Base-by-base conservation (phyloP, 2,797 vertebrate genomes). In the Gallinago solitaria region DNA sequence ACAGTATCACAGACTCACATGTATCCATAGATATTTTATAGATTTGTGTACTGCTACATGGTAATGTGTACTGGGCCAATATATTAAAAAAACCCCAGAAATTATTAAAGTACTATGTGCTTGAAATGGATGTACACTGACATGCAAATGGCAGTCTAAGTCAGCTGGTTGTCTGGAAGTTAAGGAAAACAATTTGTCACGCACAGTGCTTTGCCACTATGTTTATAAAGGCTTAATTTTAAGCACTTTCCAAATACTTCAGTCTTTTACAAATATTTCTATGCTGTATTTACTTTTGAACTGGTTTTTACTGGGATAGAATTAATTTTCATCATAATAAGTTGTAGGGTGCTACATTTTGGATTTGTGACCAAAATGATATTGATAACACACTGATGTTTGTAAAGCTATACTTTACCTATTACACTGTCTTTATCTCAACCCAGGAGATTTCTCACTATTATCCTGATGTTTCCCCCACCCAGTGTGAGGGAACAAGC, bases 141-240 rank as follows among this genome's bases (percentile, higher is more conserved):
- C 57, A 80, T 86, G 71, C 57, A 96, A 91, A 92, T 79, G n/a
- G 8, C 20, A 93, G 87, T 91, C 65, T 86, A 60, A 96, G 65
- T 15, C 35, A 94, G 27, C 9, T 78, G 25, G 87, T 33, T 91
- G 74, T 23, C 71, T 90, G 79, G 21, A 53, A 67, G 56, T 15
- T 92, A 84, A 95, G 80, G 57, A 64, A 94, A 84, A 28, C 28
- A 75, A 86, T 83, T 95, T 92, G 39, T 83, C 85, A 77, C 45
- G 64, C 24, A 54, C 9, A 25, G 15, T 90, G 23, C 37, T 54
- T 87, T 94, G 32, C 16, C 45, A 67, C 20, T 78, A 11, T 95
- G 89, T 94, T 95, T 88, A 68, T 8, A 11, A n/a, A 76, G 25
- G 17, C n/a, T 90, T 93, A 77, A 82, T 91, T 96, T 70, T 87